Conservation (phyloP, 2,113 vertebrate species). For the Ginglymostoma cirratum region DNA sequence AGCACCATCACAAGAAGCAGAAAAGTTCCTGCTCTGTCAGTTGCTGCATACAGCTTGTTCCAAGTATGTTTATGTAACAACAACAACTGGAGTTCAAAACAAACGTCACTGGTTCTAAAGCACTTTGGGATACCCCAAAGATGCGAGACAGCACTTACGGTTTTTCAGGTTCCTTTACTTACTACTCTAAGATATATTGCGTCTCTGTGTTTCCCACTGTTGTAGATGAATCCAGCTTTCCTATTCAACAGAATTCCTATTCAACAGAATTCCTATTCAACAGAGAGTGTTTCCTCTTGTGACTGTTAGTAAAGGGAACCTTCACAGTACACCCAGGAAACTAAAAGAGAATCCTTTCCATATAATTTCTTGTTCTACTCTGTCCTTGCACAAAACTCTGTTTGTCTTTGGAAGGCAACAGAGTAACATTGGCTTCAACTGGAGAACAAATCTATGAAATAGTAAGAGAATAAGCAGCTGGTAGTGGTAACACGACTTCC, state of each 20-base stretch:
- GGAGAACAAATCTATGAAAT: background rate
- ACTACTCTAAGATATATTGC: background rate
- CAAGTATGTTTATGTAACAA: background rate
- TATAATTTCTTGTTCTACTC: background rate
- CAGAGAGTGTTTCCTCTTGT: background rate
- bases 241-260: background rate
- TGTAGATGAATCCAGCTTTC: background rate
- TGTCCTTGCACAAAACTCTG: background rate
- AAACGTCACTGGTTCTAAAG: background rate
- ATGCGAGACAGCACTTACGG: background rate
- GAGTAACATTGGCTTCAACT: background rate
- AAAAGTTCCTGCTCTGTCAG: background rate
- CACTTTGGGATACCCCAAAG: background rate
- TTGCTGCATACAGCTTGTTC: background rate
- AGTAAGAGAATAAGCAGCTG: background rate
- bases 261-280: background rate
- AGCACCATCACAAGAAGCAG: background rate
- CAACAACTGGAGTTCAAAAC: background rate
- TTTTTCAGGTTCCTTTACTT: background rate
- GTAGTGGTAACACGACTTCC: background rate
- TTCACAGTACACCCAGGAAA: background rate
- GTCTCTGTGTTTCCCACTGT: background rate
- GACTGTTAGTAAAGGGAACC: background rate
- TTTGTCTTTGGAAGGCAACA: too few species aligned
- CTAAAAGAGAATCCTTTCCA: background rate